These are phyloP conservation scores for Rhea pennata DNA, from an alignment of 2,113 vertebrate species.

Conservation along the genomic window DNA sequence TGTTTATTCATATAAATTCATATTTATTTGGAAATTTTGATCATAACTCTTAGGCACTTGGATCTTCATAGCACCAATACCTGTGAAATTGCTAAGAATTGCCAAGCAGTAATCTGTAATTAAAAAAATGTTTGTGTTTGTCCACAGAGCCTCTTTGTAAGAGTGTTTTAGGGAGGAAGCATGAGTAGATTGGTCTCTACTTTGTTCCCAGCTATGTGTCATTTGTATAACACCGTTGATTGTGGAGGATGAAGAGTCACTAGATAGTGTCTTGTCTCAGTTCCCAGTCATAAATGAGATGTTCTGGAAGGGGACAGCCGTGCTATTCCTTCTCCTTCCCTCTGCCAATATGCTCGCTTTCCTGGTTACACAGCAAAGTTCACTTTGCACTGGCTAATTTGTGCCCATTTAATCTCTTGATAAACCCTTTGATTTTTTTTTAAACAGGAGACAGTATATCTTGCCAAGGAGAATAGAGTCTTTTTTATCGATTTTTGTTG, in stretches of 20 bases:
- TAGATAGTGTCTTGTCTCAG: background rate
- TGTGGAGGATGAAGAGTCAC: background rate
- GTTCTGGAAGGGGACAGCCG: background rate
- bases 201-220: background rate
- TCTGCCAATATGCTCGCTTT: rapidly evolving
- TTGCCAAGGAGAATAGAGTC: background rate
- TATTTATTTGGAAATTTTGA: background rate
- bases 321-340: background rate
- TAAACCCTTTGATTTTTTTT: background rate
- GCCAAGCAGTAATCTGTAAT: background rate
- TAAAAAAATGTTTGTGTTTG: background rate
- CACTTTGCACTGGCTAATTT: background rate
- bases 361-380: background rate
- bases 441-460: background rate
- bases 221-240: background rate
- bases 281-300: background rate
- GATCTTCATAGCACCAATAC: background rate
- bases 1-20: background rate
- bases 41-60: rapidly evolving
- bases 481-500: background rate
- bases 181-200: background rate
- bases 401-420: background rate
- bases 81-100: background rate
- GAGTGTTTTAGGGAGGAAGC: background rate
- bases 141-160: background rate